Evolutionary conservation across 1,140 invertebrate genomes (phyloP).

Genomic region (Drosophila lacteicornis): DNA sequence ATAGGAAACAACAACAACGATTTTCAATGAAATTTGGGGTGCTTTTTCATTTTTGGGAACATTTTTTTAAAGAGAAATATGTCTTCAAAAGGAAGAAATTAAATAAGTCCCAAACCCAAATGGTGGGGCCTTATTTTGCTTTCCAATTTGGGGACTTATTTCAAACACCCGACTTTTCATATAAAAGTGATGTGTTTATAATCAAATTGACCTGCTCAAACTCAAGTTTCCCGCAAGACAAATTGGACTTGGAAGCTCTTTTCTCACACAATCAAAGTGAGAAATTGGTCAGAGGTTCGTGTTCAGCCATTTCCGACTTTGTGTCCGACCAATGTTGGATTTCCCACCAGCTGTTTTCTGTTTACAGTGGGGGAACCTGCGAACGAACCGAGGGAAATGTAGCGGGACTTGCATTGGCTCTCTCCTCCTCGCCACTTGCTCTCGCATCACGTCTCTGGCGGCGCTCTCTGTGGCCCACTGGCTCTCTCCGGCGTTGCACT

Average conservation of each 20-base stretch:
- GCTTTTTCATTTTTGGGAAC: too few species aligned
- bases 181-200: background rate
- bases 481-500: conserved; percentile 20
- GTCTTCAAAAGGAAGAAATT: too few species aligned
- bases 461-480: conserved; percentile 8
- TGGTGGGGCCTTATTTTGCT: too few species aligned
- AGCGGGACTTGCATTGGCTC: background rate
- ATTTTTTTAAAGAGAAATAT: too few species aligned
- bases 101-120: too few species aligned
- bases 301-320: conserved; percentile 14
- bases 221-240: background rate
- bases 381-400: conserved; percentile 11
- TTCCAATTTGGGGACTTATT: too few species aligned
- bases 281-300: conserved; percentile 7
- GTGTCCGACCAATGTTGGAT: conserved; percentile 1
- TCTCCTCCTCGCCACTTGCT: background rate
- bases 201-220: background rate
- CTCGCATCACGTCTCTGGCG: background rate
- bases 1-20: too few species aligned
- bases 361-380: conserved; percentile 53
- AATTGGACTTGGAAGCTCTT: conserved; percentile 2
- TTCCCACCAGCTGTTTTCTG: conserved; percentile 71
- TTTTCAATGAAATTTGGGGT: too few species aligned
- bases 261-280: background rate
- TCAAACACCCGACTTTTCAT: too few species aligned